phyloP scores from a whole-genome alignment of 2,797 vertebrate species.

The Crenuchus spilurus region DNA sequence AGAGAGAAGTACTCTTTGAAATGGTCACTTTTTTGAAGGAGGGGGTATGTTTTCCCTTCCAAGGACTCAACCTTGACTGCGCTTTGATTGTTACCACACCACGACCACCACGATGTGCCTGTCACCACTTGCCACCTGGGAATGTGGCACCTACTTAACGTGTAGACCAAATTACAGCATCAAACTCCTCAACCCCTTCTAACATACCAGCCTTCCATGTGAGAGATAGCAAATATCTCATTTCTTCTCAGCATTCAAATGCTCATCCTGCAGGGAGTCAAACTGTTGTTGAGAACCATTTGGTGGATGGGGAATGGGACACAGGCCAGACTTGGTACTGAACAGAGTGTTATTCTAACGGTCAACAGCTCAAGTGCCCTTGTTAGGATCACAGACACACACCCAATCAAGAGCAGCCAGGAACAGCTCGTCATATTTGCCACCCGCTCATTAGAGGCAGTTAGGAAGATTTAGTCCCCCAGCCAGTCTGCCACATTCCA shows the following conservation, averaged over 20 bases:
- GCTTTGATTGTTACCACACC: constrained; percentile 59
- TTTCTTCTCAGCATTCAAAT: constrained; percentile 12
- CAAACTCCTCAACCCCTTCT: constrained; percentile 38
- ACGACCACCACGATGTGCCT: constrained; percentile 68
- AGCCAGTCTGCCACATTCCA: constrained; percentile 24
- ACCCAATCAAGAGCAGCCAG: not conserved
- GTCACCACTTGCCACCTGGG: constrained; percentile 79
- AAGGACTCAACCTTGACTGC: constrained; percentile 63
- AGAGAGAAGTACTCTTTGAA: constrained; percentile 13
- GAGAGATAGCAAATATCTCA: constrained; percentile 36
- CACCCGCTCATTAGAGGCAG: constrained; percentile 20
- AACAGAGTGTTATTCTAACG: constrained; percentile 1
- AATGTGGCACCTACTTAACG: constrained; percentile 82
- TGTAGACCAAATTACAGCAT: constrained; percentile 59
- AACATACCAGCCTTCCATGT: constrained; percentile 30
- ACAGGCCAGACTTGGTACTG: not conserved
- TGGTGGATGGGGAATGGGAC: not conserved
- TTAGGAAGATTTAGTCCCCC: constrained; percentile 12
- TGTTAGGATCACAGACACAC: constrained; percentile 22
- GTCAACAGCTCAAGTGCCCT: constrained; percentile 27
- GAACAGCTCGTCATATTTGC: constrained; percentile 32
- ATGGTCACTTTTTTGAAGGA: constrained; percentile 12
- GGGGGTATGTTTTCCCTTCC: constrained; percentile 42
- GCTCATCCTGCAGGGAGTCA: not conserved
- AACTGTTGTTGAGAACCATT: constrained; percentile 5